phyloP scores from a whole-genome alignment of 2,888 invertebrate species.

The Ischnura elegans region DNA sequence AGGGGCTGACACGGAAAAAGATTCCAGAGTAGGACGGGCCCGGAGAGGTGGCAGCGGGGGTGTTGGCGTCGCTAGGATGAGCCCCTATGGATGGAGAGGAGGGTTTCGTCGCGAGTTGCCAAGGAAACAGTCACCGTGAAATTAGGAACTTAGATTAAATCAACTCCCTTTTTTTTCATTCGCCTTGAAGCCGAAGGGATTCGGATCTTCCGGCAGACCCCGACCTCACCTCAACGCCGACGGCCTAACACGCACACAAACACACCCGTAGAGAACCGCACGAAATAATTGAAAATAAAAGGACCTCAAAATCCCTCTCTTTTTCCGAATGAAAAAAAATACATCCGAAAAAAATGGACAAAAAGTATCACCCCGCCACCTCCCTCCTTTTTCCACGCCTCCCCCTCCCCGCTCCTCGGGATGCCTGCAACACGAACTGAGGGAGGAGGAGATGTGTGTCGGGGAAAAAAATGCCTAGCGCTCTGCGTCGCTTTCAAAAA shows the following conservation, averaged over 20 bases:
- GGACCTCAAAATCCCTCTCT: background rate
- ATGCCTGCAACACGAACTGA: background rate
- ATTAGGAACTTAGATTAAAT: slow-evolving; percentile 69
- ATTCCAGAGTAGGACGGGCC: background rate
- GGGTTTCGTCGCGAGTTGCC: slow-evolving; percentile 54
- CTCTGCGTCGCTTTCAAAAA: background rate
- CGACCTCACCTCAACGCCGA: background rate
- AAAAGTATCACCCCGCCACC: background rate
- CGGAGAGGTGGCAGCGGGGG: background rate
- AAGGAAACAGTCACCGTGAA: slow-evolving; percentile 68
- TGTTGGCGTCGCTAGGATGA: background rate
- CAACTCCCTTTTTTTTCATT: slow-evolving; percentile 41
- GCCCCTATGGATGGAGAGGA: background rate
- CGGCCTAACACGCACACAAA: background rate
- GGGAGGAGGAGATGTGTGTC: too few species aligned
- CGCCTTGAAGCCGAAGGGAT: slow-evolving; percentile 26
- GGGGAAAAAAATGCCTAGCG: background rate
- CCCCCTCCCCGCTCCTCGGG: background rate
- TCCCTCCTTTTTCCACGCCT: background rate
- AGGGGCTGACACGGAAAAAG: slow-evolving; percentile 18
- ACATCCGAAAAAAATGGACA: background rate
- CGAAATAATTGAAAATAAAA: slow-evolving; percentile 35
- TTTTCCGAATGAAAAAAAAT: background rate
- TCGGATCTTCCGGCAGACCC: background rate
- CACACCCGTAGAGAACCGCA: background rate